Base-by-base conservation (phyloP, 2,113 vertebrate genomes). In the Aldabrachelys gigantea region DNA sequence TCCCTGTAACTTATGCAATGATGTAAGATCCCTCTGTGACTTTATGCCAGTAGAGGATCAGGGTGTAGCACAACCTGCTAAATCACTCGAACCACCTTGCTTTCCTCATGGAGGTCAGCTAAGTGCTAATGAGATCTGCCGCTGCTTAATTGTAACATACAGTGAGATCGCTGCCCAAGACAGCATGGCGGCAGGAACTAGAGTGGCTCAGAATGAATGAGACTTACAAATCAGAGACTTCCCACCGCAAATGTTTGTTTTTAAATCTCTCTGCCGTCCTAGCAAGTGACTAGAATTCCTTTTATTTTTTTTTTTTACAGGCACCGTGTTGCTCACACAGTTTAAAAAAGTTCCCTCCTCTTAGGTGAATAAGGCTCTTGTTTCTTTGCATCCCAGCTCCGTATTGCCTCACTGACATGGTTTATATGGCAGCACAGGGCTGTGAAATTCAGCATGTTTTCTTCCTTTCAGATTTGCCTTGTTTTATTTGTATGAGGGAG, bases 1-100 rank as follows among this genome's bases (percentile, higher is more conserved):
- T 4, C 19, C 25, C 54, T 25, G 84, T 38, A 89, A 3, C 16
- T 76, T 47, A 8, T 1, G 41, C 24, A 38, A 1, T 17, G 87
- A 52, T 11, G 41, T 0, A 0, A 80, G 2, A 3, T 38, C 14
- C 44, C n/a, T 81, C 13, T 24, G 31, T 62, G 62, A 41, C 83
- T 90, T 47, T 54, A 65, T 6, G 17, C n/a, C 75, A 59, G 47
- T 27, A 80, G 54, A 90, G 59, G 59, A 25, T 62, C 27, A 62
- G 59, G 59, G n/a, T 21, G 8, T n/a, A 72, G 17, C 72, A 41
- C 22, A 5, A 6, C 38, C 38, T 41, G 21, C 72, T 41, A 21
- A 22, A 22, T 38, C 38, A 41, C n/a, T 75, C 9, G 10, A 17
- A 38, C n/a, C 38, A 25, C 38, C 22, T 35, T 22, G 72, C 38